Evolutionary conservation across 2,888 invertebrate species (phyloP).

Genomic region (Neelides folsomi): DNA sequence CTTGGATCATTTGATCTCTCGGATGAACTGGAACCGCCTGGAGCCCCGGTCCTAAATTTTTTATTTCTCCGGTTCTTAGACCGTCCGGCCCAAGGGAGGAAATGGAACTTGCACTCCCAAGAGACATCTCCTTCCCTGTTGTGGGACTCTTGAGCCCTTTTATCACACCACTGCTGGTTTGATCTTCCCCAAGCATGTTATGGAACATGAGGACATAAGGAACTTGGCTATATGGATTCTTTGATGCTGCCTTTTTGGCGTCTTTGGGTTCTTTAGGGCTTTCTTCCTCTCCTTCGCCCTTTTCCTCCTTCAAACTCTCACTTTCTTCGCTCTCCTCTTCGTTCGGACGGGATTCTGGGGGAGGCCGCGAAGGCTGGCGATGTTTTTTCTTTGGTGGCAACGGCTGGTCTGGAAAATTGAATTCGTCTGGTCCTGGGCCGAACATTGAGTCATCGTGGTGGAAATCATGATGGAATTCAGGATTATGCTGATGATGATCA

Average conservation of each 20-base stretch:
- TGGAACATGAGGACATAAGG: slow-evolving; percentile 33
- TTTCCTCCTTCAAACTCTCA: slow-evolving; percentile 1
- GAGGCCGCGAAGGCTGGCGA: too few species aligned
- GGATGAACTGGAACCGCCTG: slow-evolving; percentile 30
- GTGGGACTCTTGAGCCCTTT: not conserved
- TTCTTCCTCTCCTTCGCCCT: not conserved
- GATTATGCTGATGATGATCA: too few species aligned
- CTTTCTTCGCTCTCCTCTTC: slow-evolving; percentile 1
- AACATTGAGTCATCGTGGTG: too few species aligned
- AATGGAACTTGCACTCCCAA: slow-evolving; percentile 22
- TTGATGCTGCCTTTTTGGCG: not conserved
- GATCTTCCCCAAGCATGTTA: slow-evolving; percentile 20
- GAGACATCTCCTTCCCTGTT: slow-evolving; percentile 21
- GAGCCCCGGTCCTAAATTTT: slow-evolving; percentile 20
- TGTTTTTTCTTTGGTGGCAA: too few species aligned
- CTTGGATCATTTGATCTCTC: slow-evolving; percentile 27
- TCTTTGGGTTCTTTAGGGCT: not conserved
- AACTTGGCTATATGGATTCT: slow-evolving; percentile 25
- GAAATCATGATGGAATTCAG: too few species aligned
- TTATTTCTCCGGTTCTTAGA: too few species aligned
- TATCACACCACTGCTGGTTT: too few species aligned
- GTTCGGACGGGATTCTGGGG: not conserved
- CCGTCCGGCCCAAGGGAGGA: slow-evolving; percentile 2
- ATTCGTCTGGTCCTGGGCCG: too few species aligned
- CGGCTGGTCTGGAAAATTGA: too few species aligned